Base-by-base conservation (phyloP, 2,113 vertebrate genomes). In the Geococcyx californianus region DNA sequence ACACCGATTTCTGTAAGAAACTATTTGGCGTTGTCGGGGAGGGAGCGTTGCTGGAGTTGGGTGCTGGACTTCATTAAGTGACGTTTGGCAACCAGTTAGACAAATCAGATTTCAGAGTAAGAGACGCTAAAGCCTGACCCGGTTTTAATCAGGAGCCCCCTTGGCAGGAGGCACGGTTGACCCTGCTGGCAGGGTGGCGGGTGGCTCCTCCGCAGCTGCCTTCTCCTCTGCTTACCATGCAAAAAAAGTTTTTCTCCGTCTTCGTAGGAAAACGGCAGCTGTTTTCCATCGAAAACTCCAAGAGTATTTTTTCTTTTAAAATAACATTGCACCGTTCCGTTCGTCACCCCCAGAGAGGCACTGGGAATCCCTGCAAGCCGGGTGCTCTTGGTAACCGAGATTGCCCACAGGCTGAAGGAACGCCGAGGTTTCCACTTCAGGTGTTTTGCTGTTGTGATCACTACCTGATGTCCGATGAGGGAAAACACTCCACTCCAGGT, bases 1-100 rank as follows among this genome's bases (percentile, higher is more conserved):
- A 1, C 58, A 6, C 6, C 31, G 2, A 5, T 34, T 10, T 28
- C 67, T 16, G 8, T 7, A 5, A 24, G 29, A 55, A 75, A 58
- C 31, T 7, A 0, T 26, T 34, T 1, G 69, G 11, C 5, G 10
- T 9, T 21, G 23, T 1, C 14, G 11, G 13, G 31, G 14, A n/a
- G 20, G 18, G 14, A 6, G 20, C 18, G 34, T 2, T 7, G 7
- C n/a, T 34, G 1, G 5, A 44, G 16, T 17, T 4, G 12, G 6
- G 6, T 13, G 56, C 44, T 9, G 72, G 59, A 26, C 44, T 84
- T 51, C 72, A 8, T 51, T 54, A 54, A n/a, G 31, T 11, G 42
- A 13, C 13, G 26, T 89, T 62, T 67, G 80, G 59, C 62, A 49
- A 31, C 16, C 13, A 8, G 16, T 45, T 79, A 28, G n/a, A 29